Evolutionary conservation across 2,113 vertebrate species (phyloP).

Genomic region (Passerina amoena): DNA sequence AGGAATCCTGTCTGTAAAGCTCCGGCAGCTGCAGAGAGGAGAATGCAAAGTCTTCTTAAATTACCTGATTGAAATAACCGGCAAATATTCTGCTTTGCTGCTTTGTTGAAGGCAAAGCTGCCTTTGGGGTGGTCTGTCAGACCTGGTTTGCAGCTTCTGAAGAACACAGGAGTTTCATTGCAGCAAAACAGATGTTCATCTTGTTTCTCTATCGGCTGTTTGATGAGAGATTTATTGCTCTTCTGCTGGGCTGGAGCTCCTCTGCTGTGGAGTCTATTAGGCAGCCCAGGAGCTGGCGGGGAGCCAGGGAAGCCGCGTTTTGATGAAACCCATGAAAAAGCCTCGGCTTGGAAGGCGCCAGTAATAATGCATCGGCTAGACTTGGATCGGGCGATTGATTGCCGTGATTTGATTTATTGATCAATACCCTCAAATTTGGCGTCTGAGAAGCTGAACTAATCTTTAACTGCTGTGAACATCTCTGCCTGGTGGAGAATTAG

Average conservation of each 20-base stretch:
- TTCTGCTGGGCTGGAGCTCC: slow-evolving; percentile 82
- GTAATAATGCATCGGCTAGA: slow-evolving; percentile 94
- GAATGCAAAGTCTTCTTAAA: slow-evolving; percentile 81
- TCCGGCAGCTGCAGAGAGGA: slow-evolving; percentile 71
- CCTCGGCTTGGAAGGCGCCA: slow-evolving; percentile 80
- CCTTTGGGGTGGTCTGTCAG: slow-evolving; percentile 81
- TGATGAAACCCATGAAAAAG: slow-evolving; percentile 81
- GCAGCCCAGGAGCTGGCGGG: slow-evolving; percentile 80
- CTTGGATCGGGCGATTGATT: slow-evolving; percentile 95
- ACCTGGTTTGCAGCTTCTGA: slow-evolving; percentile 76
- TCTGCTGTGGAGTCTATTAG: slow-evolving; percentile 83
- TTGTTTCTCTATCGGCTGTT: slow-evolving; percentile 86
- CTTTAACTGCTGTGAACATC: slow-evolving; percentile 89
- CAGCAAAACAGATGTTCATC: slow-evolving; percentile 89
- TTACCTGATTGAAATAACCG: slow-evolving; percentile 81
- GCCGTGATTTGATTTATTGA: slow-evolving; percentile 99
- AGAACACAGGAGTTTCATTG: slow-evolving; percentile 80
- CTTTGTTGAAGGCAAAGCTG: slow-evolving; percentile 68
- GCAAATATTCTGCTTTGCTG: slow-evolving; percentile 63
- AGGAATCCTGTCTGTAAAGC: slow-evolving; percentile 74
- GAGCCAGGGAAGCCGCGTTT: slow-evolving; percentile 77
- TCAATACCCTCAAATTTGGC: slow-evolving; percentile 91
- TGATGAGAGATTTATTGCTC: slow-evolving; percentile 89
- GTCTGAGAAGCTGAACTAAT: slow-evolving; percentile 92
- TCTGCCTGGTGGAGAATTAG: slow-evolving; percentile 85